Conservation (phyloP, 1,140 invertebrate genomes). For the Drosophila busckii region DNA sequence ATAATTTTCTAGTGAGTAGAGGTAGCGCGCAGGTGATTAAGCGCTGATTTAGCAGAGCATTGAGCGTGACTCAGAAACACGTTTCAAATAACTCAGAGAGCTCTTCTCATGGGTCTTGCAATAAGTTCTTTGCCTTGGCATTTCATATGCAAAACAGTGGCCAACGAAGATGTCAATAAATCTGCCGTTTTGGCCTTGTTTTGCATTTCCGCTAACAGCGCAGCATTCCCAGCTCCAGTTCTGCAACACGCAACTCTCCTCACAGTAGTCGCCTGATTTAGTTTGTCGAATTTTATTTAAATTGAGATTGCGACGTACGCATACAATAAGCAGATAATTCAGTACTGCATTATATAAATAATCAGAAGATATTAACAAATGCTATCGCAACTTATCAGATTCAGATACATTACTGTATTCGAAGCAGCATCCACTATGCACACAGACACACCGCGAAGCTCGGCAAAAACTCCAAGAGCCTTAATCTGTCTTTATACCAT, state of each 20-base stretch:
- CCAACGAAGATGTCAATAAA: slow-evolving; percentile 76
- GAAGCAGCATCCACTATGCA: too few species aligned
- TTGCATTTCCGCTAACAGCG: slow-evolving; percentile 73
- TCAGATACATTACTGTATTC: too few species aligned
- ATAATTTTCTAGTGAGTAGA: slow-evolving; percentile 72
- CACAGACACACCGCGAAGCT: too few species aligned
- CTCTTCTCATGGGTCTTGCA: slow-evolving; percentile 28
- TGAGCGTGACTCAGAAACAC: slow-evolving; percentile 46
- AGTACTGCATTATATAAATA: too few species aligned
- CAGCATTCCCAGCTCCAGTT: slow-evolving; percentile 23
- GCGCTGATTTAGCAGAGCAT: slow-evolving; percentile 47
- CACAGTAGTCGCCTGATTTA: slow-evolving; percentile 79
- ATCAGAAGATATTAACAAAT: too few species aligned
- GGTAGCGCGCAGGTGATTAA: slow-evolving; percentile 28
- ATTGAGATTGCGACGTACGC: too few species aligned
- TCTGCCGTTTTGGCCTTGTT: slow-evolving; percentile 73
- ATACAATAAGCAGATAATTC: too few species aligned
- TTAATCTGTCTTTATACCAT: too few species aligned
- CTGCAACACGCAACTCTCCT: too few species aligned
- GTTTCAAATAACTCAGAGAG: slow-evolving; percentile 52
- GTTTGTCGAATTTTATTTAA: slow-evolving; percentile 79
- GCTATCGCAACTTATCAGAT: too few species aligned
- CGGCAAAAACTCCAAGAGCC: too few species aligned
- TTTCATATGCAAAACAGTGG: slow-evolving; percentile 70
- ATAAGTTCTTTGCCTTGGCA: slow-evolving; percentile 29